Evolutionary conservation across 2,888 invertebrate genomes (phyloP).

Genomic region (Athripsodes cinereus): DNA sequence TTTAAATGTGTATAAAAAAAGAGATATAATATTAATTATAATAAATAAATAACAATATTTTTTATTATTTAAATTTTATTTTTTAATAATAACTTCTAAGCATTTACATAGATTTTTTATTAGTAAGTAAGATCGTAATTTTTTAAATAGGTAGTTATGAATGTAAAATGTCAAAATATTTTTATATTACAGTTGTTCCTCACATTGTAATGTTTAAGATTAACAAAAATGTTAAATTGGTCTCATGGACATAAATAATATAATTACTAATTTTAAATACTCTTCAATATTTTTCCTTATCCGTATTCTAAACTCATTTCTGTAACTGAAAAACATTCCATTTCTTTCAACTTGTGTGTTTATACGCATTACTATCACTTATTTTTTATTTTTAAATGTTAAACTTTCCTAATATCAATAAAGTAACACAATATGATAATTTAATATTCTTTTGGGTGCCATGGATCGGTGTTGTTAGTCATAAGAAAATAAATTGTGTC

Average conservation of each 20-base stretch:
- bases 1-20: constrained; percentile 19
- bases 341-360: too few relatives aligned
- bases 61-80: constrained; percentile 5
- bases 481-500: background rate
- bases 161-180: background rate
- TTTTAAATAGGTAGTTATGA: background rate
- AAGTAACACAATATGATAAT: too few relatives aligned
- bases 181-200: constrained; percentile 1
- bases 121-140: background rate
- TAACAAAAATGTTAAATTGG: background rate
- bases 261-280: background rate
- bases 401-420: too few relatives aligned
- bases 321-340: too few relatives aligned
- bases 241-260: constrained; percentile 4
- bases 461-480: too few relatives aligned
- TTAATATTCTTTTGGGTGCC: too few relatives aligned
- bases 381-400: too few relatives aligned
- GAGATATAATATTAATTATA: constrained; percentile 19
- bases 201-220: background rate
- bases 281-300: too few relatives aligned
- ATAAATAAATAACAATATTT: too few relatives aligned
- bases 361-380: too few relatives aligned
- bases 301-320: too few relatives aligned
- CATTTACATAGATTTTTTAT: background rate
- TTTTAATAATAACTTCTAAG: background rate